Evolutionary conservation across 2,797 vertebrate species (phyloP).

Genomic region (Poecilia velifera): DNA sequence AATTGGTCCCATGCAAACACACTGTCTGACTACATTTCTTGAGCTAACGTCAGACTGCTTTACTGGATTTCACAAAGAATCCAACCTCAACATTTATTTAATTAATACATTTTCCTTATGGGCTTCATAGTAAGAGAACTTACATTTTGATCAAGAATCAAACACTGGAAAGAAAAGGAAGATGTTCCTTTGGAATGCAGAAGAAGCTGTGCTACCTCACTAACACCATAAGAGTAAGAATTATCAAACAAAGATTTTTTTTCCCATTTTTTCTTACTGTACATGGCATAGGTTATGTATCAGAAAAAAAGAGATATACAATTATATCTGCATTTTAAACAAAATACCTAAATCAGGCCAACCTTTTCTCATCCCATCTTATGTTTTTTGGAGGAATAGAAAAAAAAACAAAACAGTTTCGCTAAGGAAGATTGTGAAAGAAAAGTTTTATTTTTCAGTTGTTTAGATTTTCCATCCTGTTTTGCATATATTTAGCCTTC

Average conservation of each 20-base stretch:
- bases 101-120: slow-evolving; percentile 32
- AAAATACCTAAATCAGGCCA: slow-evolving; percentile 37
- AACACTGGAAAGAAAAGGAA: slow-evolving; percentile 26
- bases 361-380: slow-evolving; percentile 30
- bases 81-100: slow-evolving; percentile 27
- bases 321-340: slow-evolving; percentile 54
- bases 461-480: slow-evolving; percentile 59
- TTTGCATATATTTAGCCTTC: slow-evolving; percentile 77
- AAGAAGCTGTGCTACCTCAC: slow-evolving; percentile 27
- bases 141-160: slow-evolving; percentile 35
- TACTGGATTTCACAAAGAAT: slow-evolving; percentile 32
- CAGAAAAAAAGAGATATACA: slow-evolving; percentile 22
- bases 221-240: slow-evolving; percentile 30
- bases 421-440: slow-evolving; percentile 37
- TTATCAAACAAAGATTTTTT: slow-evolving; percentile 38
- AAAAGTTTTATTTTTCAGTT: slow-evolving; percentile 63
- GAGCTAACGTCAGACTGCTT: slow-evolving; percentile 33
- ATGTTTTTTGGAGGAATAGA: slow-evolving; percentile 18
- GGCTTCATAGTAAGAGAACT: slow-evolving; percentile 26
- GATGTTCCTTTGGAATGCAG: slow-evolving; percentile 46
- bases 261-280: slow-evolving; percentile 24
- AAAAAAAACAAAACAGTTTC: slow-evolving; percentile 41
- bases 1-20: slow-evolving; percentile 19
- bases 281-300: slow-evolving; percentile 25
- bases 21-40: slow-evolving; percentile 28